These are phyloP conservation scores for Molossus alvarezi DNA, from an alignment of 2,797 vertebrate species.

Conservation along the genomic window DNA sequence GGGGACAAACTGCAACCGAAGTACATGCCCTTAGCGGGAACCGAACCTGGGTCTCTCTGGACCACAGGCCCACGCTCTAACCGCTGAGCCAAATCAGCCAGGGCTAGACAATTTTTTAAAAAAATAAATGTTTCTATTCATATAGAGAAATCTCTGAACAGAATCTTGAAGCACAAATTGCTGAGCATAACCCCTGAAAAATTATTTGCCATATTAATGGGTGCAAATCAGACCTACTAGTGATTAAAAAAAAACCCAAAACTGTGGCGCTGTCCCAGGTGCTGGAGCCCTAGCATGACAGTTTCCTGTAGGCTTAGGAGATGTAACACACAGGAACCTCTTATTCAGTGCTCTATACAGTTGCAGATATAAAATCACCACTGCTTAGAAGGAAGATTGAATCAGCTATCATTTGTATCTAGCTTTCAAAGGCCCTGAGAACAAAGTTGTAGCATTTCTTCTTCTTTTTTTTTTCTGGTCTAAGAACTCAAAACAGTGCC, in stretches of 20 bases:
- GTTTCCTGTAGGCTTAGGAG: slow-evolving; percentile 81
- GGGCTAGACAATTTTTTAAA: neutral
- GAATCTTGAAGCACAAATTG: slow-evolving; percentile 75
- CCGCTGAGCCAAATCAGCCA: too few relatives aligned
- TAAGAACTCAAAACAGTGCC: neutral
- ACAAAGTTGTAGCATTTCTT: neutral
- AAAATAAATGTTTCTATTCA: slow-evolving; percentile 30
- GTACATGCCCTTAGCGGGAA: too few relatives aligned
- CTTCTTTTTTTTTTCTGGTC: neutral
- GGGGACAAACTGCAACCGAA: too few relatives aligned
- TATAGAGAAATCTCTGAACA: neutral
- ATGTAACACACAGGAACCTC: neutral
- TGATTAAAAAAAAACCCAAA: neutral
- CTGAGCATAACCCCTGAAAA: neutral
- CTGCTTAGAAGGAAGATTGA: neutral
- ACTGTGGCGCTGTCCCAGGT: neutral
- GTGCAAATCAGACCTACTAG: slow-evolving; percentile 55
- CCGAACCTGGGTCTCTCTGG: too few relatives aligned
- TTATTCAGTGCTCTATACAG: neutral
- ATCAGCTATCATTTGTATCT: neutral
- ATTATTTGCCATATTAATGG: neutral
- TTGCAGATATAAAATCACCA: neutral
- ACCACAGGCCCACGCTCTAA: too few relatives aligned
- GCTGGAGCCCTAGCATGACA: neutral
- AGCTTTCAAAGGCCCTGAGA: neutral